A percentile compares a stretch with the other conserved stretches of the same genome.
Evolutionary conservation across 2,113 vertebrate genomes (phyloP).

Genomic region (Hyperopisus bebe): DNA sequence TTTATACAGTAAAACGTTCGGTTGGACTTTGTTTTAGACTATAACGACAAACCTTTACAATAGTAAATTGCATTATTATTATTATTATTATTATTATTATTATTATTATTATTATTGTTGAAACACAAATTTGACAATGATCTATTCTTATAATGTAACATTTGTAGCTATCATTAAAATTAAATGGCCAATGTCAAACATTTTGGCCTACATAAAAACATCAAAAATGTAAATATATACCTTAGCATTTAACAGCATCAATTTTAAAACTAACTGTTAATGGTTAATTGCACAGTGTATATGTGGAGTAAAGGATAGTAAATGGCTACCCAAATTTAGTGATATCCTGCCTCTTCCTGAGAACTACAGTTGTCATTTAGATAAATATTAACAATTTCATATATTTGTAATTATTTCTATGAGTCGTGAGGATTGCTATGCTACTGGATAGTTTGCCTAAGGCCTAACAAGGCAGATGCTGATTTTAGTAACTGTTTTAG

Average conservation of each 20-base stretch:
- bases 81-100: neutral
- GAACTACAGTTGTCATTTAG: neutral
- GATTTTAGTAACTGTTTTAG: neutral
- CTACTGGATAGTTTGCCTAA: neutral
- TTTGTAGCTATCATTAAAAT: neutral
- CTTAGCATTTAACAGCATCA: neutral
- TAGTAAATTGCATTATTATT: neutral
- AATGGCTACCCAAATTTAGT: neutral
- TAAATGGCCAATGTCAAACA: neutral
- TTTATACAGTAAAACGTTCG: neutral
- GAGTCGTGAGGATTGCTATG: neutral
- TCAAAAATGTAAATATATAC: neutral
- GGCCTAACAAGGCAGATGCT: neutral
- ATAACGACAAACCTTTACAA: neutral
- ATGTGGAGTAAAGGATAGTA: neutral
- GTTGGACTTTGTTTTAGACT: neutral
- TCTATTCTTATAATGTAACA: neutral
- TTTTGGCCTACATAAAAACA: neutral
- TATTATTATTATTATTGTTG: neutral
- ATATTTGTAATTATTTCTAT: neutral
- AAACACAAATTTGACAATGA: neutral
- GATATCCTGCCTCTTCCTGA: neutral
- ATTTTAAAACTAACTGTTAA: neutral
- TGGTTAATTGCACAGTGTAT: neutral
- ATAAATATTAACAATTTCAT: neutral